A percentile compares a stretch with the other conserved stretches of the same genome.
Evolutionary conservation across 1,140 invertebrate species (phyloP).

Genomic region (Aphidius ervi): DNA sequence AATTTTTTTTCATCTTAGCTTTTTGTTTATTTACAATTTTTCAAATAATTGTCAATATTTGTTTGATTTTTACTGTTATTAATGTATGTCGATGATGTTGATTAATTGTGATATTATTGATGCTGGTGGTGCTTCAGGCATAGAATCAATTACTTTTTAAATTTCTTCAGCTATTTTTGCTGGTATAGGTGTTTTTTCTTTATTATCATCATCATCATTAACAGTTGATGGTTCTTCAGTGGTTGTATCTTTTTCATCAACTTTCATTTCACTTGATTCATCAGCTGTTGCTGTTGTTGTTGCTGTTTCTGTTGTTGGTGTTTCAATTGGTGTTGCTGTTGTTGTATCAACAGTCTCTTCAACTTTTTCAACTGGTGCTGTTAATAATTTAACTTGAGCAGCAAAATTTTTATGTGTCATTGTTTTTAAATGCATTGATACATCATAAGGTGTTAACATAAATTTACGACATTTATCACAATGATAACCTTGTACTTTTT

Average conservation of each 20-base stretch:
- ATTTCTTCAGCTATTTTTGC: not conserved
- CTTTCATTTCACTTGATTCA: not conserved
- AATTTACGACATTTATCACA: slow-evolving; percentile 51
- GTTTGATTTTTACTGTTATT: slow-evolving; percentile 15
- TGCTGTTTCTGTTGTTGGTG: too few species aligned
- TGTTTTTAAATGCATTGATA: slow-evolving; percentile 46
- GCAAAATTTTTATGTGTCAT: slow-evolving; percentile 49
- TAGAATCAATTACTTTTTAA: not conserved
- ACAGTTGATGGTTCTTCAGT: not conserved
- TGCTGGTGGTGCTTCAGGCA: slow-evolving; percentile 1
- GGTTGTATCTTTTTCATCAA: too few species aligned
- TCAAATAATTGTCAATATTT: too few species aligned
- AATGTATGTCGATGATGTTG: not conserved
- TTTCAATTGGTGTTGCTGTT: too few species aligned
- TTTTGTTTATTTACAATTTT: too few species aligned
- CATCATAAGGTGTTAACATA: slow-evolving; percentile 46
- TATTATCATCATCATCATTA: not conserved
- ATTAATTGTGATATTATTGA: not conserved
- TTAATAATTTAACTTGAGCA: slow-evolving; percentile 43
- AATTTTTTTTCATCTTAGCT: too few species aligned
- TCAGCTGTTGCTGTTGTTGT: not conserved
- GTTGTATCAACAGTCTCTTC: too few species aligned
- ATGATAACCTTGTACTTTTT: slow-evolving; percentile 45
- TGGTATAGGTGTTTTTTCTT: slow-evolving; percentile 4
- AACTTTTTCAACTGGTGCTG: slow-evolving; percentile 15